These are phyloP conservation scores for Leptopterna dolabrata DNA, from an alignment of 2,888 invertebrate species.

Conservation along the genomic window DNA sequence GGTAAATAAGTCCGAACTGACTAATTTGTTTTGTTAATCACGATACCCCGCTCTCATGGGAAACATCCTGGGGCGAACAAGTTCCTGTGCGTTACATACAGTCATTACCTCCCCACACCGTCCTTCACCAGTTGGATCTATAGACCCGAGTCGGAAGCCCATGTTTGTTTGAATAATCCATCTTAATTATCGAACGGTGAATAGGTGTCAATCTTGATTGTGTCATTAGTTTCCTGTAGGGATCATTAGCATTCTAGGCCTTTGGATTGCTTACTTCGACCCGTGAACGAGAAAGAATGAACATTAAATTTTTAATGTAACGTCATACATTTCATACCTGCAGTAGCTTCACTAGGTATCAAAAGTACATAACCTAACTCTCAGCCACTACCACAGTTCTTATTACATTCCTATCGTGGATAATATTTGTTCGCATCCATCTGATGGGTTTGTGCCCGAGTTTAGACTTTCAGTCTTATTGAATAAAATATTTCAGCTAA, in stretches of 20 bases:
- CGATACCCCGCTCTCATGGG: conserved; percentile 1
- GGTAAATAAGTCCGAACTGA: conserved; percentile 29
- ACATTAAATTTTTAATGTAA: no score
- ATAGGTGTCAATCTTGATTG: neutral
- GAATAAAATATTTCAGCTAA: no score
- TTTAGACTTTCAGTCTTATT: no score
- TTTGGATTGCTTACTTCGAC: neutral
- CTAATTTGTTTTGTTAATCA: conserved; percentile 48
- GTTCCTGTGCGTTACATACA: conserved; percentile 12
- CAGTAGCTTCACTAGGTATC: no score
- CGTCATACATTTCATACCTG: no score
- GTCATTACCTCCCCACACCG: neutral
- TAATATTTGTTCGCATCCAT: no score
- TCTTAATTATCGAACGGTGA: neutral
- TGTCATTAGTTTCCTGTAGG: neutral
- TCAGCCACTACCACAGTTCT: no score
- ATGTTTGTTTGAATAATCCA: neutral
- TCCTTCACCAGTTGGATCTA: neutral
- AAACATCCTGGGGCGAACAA: conserved; percentile 26
- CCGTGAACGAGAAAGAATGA: no score
- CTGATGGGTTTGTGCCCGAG: no score
- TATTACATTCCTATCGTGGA: no score
- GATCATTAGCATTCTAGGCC: neutral
- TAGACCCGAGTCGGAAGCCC: neutral
- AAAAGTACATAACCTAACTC: no score